Percentiles rank a stretch among this genome's conserved stretches.
Conservation (phyloP, 2,797 vertebrate genomes). For the Helostoma temminkii region DNA sequence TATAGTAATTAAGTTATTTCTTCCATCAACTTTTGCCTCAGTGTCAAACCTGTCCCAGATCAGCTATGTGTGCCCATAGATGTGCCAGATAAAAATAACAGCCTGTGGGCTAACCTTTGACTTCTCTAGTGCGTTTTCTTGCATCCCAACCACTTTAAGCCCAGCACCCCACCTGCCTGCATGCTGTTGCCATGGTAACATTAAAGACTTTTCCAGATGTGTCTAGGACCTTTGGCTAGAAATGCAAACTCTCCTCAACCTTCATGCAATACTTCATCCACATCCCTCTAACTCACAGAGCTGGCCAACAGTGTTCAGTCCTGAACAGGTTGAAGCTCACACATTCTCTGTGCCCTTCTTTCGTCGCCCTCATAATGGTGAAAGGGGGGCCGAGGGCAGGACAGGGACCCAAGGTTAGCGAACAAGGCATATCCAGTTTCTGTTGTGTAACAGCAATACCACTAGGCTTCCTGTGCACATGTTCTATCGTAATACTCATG, state of each 20-base stretch:
- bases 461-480: conserved; percentile 81
- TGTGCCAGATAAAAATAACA: conserved; percentile 76
- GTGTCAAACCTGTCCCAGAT: neutral
- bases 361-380: conserved; percentile 75
- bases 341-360: conserved; percentile 71
- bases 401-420: conserved; percentile 79
- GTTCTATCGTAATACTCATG: conserved; percentile 76
- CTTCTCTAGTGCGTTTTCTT: conserved; percentile 17
- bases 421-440: conserved; percentile 82
- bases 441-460: conserved; percentile 82
- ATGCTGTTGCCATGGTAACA: conserved; percentile 78
- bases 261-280: conserved; percentile 28
- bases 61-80: neutral
- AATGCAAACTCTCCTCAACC: conserved; percentile 25
- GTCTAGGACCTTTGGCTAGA: conserved; percentile 36
- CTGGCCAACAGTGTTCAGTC: conserved; percentile 23
- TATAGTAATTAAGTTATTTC: conserved; percentile 23
- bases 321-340: conserved; percentile 65
- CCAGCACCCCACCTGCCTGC: conserved; percentile 62
- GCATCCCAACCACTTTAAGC: conserved; percentile 19
- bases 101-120: conserved; percentile 66
- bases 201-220: conserved; percentile 85
- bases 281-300: conserved; percentile 25
- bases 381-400: conserved; percentile 68
- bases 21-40: conserved; percentile 72